These are phyloP conservation scores for Drosophila equinoxialis DNA, from an alignment of 1,140 invertebrate genomes.

Conservation along the genomic window DNA sequence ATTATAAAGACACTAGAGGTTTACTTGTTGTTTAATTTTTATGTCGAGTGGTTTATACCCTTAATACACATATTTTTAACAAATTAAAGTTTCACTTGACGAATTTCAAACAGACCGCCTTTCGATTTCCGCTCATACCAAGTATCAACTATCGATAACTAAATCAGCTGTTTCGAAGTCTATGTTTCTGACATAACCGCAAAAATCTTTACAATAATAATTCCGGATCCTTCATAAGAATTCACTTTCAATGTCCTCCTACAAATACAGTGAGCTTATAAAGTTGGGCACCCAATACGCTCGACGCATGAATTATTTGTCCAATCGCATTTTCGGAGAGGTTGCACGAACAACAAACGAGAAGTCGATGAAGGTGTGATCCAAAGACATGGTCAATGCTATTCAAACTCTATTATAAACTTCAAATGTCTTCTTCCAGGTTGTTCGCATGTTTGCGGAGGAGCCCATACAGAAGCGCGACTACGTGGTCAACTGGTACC, in stretches of 20 bases:
- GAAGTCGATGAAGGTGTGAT: slow-evolving; percentile 89
- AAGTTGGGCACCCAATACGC: slow-evolving; percentile 91
- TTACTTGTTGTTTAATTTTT: slow-evolving; percentile 64
- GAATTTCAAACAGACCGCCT: slow-evolving; percentile 45
- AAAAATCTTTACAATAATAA: slow-evolving; percentile 31
- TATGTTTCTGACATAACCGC: slow-evolving; percentile 67
- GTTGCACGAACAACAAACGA: slow-evolving; percentile 89
- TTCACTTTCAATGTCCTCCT: slow-evolving; percentile 50
- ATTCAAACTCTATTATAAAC: background rate
- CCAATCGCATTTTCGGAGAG: slow-evolving; percentile 95
- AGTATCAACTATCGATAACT: background rate
- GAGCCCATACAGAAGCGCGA: slow-evolving; percentile 89
- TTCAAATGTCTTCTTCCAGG: slow-evolving; percentile 21
- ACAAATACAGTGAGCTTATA: slow-evolving; percentile 88
- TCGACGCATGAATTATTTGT: slow-evolving; percentile 92
- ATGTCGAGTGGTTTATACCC: slow-evolving; percentile 36
- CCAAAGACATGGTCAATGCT: background rate
- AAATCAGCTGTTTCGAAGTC: slow-evolving; percentile 43
- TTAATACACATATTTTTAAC: slow-evolving; percentile 47
- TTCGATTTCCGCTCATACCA: background rate
- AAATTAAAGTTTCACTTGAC: slow-evolving; percentile 61
- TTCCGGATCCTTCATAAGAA: background rate
- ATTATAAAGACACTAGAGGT: slow-evolving; percentile 31
- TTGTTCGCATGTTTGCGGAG: slow-evolving; percentile 91
- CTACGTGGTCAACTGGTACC: slow-evolving; percentile 93